Base-by-base conservation (phyloP, 37 sponge, comb jelly and placozoan species). In the Haliclona indistincta region DNA sequence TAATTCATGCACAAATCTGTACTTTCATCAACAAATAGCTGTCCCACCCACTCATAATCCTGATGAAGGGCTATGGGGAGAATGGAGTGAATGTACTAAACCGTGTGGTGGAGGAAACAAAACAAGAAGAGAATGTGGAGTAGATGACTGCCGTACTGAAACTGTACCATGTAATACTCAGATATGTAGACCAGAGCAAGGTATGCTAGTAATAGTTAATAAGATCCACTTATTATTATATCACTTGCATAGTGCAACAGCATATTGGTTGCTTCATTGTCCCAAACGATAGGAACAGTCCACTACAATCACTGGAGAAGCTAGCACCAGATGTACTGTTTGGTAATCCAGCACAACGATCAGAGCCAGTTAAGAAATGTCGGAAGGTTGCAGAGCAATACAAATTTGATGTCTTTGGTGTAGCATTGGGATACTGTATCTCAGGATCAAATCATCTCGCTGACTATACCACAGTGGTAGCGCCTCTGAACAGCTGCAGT, bases 341-440 rank as follows among this genome's bases (percentile, higher is more conserved):
- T 23, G 88, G 77, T 33, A 54, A 71, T 38, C 71, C 82, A 43
- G 7, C n/a, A 32, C 63, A 11, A 36, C 70, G 88, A 22, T 58
- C 25, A 26, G 30, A 82, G n/a, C 73, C 88, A 4, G 41, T 82
- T 13, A 34, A 53, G 38, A 88, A 81, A 69, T 88, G 88, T 77
- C 78, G 73, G 1, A 23, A 39, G 6, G 84, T 58, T 35, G 78
- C 88, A 2, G 71, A 41, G 20, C 19, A 32, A 11, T 63, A 23
- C 36, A 58, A 55, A 45, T 88, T 52, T 36, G 58, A 38, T 30
- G 49, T 64, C 19, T 88, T 88, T 41, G 67, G 63, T 5, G 28
- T 88, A 0, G 20, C 72, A 2, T 19, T 63, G 3, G 78, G 78
- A 13, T 82, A 71, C 61, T 88, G 88, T 51, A 68, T 82, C 36